Conservation (phyloP, 2,113 vertebrate species). For the Rutilus rutilus region DNA sequence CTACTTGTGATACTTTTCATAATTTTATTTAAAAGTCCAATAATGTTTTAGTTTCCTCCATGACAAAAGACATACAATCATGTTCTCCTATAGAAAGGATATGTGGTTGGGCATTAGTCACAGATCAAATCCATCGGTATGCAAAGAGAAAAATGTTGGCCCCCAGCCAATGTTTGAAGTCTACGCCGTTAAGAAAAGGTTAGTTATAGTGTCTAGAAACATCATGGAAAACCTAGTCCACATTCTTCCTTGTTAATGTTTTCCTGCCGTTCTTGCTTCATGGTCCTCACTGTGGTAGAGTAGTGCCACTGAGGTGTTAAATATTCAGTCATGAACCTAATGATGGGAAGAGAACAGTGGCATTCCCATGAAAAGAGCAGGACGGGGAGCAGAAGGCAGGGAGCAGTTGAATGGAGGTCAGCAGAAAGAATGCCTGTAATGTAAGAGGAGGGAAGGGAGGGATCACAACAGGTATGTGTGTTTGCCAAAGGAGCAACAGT, state of each 20-base stretch:
- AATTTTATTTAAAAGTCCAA: not conserved
- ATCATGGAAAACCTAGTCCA: conserved; percentile 4
- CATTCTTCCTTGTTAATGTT: conserved; percentile 26
- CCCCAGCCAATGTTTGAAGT: not conserved
- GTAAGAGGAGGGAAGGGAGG: conserved; percentile 53
- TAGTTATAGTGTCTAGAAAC: not conserved
- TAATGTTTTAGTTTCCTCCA: not conserved
- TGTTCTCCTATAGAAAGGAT: not conserved
- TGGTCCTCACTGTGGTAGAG: conserved; percentile 1
- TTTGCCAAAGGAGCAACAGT: conserved; percentile 33
- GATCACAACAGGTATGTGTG: conserved; percentile 64
- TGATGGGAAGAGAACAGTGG: conserved; percentile 68
- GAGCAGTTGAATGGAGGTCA: conserved; percentile 70
- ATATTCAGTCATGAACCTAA: conserved; percentile 59
- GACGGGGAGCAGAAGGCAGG: not conserved
- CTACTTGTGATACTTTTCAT: not conserved
- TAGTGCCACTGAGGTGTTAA: conserved; percentile 56
- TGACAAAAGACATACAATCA: not conserved
- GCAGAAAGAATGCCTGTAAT: conserved; percentile 73
- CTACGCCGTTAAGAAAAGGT: not conserved
- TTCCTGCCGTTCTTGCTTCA: not conserved
- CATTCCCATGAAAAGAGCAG: conserved; percentile 65
- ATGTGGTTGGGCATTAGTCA: not conserved
- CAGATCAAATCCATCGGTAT: not conserved
- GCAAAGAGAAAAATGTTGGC: not conserved